Conservation (phyloP, 2,888 invertebrate genomes). For the Clepsis dumicolana region DNA sequence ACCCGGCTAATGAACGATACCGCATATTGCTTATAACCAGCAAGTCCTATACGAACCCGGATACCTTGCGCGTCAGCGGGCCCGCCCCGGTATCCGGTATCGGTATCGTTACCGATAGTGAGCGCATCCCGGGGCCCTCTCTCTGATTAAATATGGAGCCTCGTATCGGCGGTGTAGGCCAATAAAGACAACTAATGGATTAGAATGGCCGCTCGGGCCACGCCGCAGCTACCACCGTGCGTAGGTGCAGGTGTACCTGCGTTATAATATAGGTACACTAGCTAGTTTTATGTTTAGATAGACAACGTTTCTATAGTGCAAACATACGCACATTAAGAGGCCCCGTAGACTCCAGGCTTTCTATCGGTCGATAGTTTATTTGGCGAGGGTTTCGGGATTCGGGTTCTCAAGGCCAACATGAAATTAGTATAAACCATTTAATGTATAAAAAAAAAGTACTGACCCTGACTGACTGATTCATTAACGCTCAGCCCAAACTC, state of each 20-base stretch:
- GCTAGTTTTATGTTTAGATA: too few relatives aligned
- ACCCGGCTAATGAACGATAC: slow-evolving; percentile 2
- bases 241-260: not conserved
- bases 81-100: not conserved
- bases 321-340: too few relatives aligned
- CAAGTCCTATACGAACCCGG: slow-evolving; percentile 12
- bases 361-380: too few relatives aligned
- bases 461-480: too few relatives aligned
- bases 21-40: not conserved
- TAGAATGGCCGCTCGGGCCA: slow-evolving; percentile 27
- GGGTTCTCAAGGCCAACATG: too few relatives aligned
- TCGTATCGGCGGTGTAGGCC: slow-evolving; percentile 43
- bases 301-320: too few relatives aligned
- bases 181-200: slow-evolving; percentile 46
- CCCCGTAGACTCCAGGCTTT: too few relatives aligned
- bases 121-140: slow-evolving; percentile 3
- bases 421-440: too few relatives aligned
- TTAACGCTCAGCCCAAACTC: too few relatives aligned
- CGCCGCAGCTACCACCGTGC: not conserved
- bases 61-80: slow-evolving; percentile 19
- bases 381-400: too few relatives aligned
- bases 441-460: too few relatives aligned
- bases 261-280: too few relatives aligned
- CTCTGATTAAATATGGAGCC: slow-evolving; percentile 48
- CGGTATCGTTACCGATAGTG: slow-evolving; percentile 30